A percentile compares a stretch with the other conserved stretches of the same genome.
phyloP scores from a whole-genome alignment of 2,888 invertebrate species.

The Gryllus longicercus region DNA sequence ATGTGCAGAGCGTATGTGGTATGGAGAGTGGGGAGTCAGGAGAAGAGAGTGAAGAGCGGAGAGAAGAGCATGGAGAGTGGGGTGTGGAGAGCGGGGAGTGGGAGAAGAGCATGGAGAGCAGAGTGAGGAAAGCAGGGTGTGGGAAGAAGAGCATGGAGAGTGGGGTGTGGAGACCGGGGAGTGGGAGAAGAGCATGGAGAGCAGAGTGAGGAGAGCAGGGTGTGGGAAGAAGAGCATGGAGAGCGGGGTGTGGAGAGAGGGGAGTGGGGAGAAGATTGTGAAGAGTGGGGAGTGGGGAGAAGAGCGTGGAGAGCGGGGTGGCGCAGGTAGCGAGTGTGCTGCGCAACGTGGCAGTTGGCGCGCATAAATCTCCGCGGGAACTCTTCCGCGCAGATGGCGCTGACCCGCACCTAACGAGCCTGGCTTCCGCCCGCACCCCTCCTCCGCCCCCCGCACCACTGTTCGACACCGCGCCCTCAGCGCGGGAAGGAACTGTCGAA shows the following conservation, averaged over 20 bases:
- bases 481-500: too few relatives aligned
- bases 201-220: too few relatives aligned
- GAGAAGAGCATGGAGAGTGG: not conserved
- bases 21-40: not conserved
- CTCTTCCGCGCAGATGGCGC: slow-evolving; percentile 9
- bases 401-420: slow-evolving; percentile 8
- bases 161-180: not conserved
- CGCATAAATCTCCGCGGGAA: slow-evolving; percentile 17
- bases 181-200: not conserved
- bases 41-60: not conserved
- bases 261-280: not conserved
- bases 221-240: not conserved
- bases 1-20: too few relatives aligned
- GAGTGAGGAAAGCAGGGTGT: not conserved
- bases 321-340: not conserved
- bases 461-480: too few relatives aligned
- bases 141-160: not conserved
- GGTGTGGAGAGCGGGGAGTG: not conserved
- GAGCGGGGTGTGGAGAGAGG: not conserved
- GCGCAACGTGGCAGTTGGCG: not conserved
- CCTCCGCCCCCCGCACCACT: too few relatives aligned
- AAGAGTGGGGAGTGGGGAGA: not conserved
- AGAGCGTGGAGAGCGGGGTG: not conserved
- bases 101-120: not conserved
- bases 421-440: too few relatives aligned